Evolutionary conservation across 2,113 vertebrate genomes (phyloP), one percentile per base, ranked within the genome.

Genomic region (Emydura subglobosa): DNA sequence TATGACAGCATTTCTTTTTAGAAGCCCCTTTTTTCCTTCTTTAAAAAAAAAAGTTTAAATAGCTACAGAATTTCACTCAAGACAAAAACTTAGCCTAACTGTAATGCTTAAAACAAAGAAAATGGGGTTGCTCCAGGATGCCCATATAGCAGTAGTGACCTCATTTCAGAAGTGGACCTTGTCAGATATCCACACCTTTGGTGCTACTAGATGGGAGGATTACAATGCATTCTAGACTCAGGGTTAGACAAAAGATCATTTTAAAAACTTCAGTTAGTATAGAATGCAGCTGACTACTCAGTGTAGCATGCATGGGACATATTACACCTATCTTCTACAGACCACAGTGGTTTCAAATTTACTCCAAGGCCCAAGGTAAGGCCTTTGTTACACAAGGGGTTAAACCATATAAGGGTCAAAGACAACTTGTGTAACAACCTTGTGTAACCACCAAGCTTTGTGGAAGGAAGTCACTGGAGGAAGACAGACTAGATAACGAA

Each of bases 61-160:
- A 83, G 81, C 89, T 83, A 49, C 0, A 0, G 39, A 57, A 74
- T 57, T 82, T 51, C 51, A 93, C 78, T 61, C 80, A 68, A 74
- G 82, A 89, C 79, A 89, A 90, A 55, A 74, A 87, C 92, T 55
- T 44, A 79, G 59, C 91, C 92, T 51, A 49, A 94, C 68, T 82
- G 42, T 87, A 82, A 7, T 44, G 88, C 53, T 82, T 29, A 88
- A 92, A 76, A 55, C 42, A 90, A 76, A 94, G 42, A 50, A 51
- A 85, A 79, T 3, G 11, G 0, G 54, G 31, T 61, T 94, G 51
- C 53, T 92, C 55, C 49, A 21, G 79, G 89, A 87, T 22, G 85
- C 8, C 17, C 7, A 81, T 80, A 76, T 49, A 54, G 42, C 0
- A 1, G 4, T n/a, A 68, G 61, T 86, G 87, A 27, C 79, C 61